phyloP scores from a whole-genome alignment of 2,888 invertebrate species.

The Chelonus formosanus region DNA sequence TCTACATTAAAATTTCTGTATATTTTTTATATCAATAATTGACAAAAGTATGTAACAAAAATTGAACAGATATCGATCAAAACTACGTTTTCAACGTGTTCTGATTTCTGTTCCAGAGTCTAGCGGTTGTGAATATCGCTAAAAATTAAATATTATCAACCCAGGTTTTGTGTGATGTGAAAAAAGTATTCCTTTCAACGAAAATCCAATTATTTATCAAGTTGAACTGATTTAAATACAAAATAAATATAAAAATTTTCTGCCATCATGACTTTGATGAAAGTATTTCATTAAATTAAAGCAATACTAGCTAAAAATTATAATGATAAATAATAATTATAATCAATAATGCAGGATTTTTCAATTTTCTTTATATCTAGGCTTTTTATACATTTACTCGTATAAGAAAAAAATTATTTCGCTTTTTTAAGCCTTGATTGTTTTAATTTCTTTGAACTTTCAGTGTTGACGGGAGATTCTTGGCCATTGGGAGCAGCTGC shows the following conservation, averaged over 20 bases:
- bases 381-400: too few relatives aligned
- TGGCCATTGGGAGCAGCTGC: slow-evolving; percentile 59
- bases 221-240: slow-evolving; percentile 26
- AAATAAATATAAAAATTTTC: too few relatives aligned
- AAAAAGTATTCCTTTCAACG: background rate
- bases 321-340: too few relatives aligned
- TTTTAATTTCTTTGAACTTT: slow-evolving; percentile 66
- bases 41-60: slow-evolving; percentile 27
- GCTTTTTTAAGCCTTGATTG: slow-evolving; percentile 53
- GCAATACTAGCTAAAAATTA: too few relatives aligned
- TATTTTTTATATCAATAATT: background rate
- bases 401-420: slow-evolving; percentile 12
- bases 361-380: too few relatives aligned
- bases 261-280: too few relatives aligned
- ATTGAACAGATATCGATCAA: slow-evolving; percentile 35
- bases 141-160: slow-evolving; percentile 22
- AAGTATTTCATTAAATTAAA: too few relatives aligned
- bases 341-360: too few relatives aligned
- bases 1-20: slow-evolving; percentile 24
- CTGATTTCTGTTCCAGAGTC: slow-evolving; percentile 66
- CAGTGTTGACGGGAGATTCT: slow-evolving; percentile 60
- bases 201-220: slow-evolving; percentile 29
- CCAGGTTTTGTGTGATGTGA: slow-evolving; percentile 7
- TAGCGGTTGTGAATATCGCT: slow-evolving; percentile 46
- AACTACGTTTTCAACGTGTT: slow-evolving; percentile 56